These are phyloP conservation scores for Neomorphus geoffroyi DNA, from an alignment of 2,797 vertebrate species.

Conservation along the genomic window DNA sequence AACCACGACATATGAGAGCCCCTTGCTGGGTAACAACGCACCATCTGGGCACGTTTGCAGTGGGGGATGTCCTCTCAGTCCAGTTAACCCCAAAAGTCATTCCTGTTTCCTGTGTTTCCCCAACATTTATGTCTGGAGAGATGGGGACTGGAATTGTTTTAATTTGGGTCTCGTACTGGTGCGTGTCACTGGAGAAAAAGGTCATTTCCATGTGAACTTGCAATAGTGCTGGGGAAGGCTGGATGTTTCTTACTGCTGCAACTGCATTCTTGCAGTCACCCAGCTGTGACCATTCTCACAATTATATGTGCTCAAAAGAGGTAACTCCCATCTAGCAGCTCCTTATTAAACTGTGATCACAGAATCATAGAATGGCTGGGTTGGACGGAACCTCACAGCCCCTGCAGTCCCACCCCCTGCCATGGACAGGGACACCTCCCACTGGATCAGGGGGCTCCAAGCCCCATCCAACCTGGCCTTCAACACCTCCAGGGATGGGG, in stretches of 20 bases:
- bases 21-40: background rate
- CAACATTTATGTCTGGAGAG: background rate
- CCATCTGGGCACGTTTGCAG: background rate
- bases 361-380: too few species aligned
- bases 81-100: background rate
- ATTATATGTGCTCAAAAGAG: background rate
- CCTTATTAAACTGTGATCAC: background rate
- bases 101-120: background rate
- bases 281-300: background rate
- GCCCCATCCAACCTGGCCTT: too few species aligned
- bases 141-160: background rate
- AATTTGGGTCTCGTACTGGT: background rate
- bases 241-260: background rate
- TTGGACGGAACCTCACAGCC: too few species aligned
- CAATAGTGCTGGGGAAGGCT: background rate
- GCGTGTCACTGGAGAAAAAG: background rate
- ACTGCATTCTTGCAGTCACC: too few species aligned
- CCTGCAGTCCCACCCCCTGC: too few species aligned
- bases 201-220: background rate
- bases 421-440: too few species aligned
- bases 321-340: background rate
- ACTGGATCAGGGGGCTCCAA: too few species aligned
- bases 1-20: background rate
- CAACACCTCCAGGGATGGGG: too few species aligned
- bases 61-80: background rate